Base-by-base conservation (phyloP, 2,888 invertebrate genomes). In the Aleiodes leptofemur region DNA sequence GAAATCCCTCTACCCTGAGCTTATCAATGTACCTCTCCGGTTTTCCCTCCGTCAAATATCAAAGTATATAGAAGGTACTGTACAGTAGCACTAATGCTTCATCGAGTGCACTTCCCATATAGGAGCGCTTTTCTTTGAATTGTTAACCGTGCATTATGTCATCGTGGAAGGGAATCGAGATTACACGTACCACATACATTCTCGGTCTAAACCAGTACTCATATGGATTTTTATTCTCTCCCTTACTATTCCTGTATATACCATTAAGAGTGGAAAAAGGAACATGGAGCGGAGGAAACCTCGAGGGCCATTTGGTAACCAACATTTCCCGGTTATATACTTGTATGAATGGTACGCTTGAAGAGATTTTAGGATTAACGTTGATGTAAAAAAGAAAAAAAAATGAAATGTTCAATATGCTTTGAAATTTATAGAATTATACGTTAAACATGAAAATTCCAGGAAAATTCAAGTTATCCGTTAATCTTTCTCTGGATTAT, bases 41-140 rank as follows among this genome's bases (percentile, higher is more conserved):
- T 43, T 43, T 43, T 9, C 43, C 43, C 43, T 43, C 43, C 43
- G 43, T 43, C 50, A 29, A 53, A 61, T 61, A 72, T 72, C 61
- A 72, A 61, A 72, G 61, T 59, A 55, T 34, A 48, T 48, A 29
- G 70, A 64, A 68, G 68, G 51, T 14, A n/a, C 23, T 59, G 59
- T 14, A 64, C 16, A 16, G 61, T 50, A 77, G 78, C 76, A 76
- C 79, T 80, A 83, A 84, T 81, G 79, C 81, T 78, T 68, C 76
- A 76, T 80, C 79, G 81, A 81, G 80, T 81, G 79, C 74, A 75
- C 80, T 79, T 76, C 77, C 78, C 77, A 77, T 78, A 80, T 64
- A 75, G 74, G 76, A 78, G 77, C 77, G 79, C 79, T 79, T 77
- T 77, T 82, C 81, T 81, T 82, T 80, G 80, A 81, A 81, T 82